phyloP scores from a whole-genome alignment of 2,113 vertebrate species.

The Salminus brasiliensis region DNA sequence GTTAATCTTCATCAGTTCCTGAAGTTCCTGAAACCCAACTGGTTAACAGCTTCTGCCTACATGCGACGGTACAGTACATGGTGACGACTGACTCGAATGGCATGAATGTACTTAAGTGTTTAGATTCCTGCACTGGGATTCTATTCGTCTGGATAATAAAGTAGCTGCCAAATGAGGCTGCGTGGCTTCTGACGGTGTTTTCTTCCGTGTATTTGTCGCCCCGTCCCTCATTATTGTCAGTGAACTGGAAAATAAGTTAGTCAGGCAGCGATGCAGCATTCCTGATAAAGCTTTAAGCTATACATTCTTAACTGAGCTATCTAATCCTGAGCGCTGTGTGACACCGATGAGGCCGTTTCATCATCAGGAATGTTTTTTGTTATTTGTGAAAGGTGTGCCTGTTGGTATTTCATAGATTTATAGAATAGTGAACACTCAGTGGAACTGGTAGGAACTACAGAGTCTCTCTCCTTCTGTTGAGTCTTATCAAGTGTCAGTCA shows the following conservation, averaged over 20 bases:
- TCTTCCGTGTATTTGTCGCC: conserved; percentile 71
- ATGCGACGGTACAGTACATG: conserved; percentile 26
- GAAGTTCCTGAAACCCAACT: conserved; percentile 16
- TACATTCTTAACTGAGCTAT: conserved; percentile 66
- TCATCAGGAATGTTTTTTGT: conserved; percentile 53
- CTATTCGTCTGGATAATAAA: conserved; percentile 46
- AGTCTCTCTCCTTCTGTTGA: conserved; percentile 50
- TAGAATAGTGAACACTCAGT: conserved; percentile 49
- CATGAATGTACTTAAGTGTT: conserved; percentile 43
- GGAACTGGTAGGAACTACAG: conserved; percentile 59
- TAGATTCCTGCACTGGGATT: conserved; percentile 53
- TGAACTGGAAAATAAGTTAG: conserved; percentile 80
- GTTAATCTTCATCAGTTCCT: not conserved
- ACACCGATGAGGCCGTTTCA: conserved; percentile 57
- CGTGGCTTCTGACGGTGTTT: conserved; percentile 58
- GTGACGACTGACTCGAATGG: conserved; percentile 43
- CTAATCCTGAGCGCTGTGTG: conserved; percentile 62
- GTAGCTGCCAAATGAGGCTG: conserved; percentile 59
- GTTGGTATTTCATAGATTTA: conserved; percentile 57
- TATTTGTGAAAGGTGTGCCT: conserved; percentile 58
- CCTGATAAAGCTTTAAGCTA: conserved; percentile 63
- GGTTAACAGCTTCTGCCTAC: conserved; percentile 28
- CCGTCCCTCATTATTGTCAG: conserved; percentile 69
- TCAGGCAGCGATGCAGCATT: conserved; percentile 63
- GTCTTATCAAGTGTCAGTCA: conserved; percentile 37